These are phyloP conservation scores for Stenurella melanura DNA, from an alignment of 2,888 invertebrate genomes.

Conservation along the genomic window DNA sequence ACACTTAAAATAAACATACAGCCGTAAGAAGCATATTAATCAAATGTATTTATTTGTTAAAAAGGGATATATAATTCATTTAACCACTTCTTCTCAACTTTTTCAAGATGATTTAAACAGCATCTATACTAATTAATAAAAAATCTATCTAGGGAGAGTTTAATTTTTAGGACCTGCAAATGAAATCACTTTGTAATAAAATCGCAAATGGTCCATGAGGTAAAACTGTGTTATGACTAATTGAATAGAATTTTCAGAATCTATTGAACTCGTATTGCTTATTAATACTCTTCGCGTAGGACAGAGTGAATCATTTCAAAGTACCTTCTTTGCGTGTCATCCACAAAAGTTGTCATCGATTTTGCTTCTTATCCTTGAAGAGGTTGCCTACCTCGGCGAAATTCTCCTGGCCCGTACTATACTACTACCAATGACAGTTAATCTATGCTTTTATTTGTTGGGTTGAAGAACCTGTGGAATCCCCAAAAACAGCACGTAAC, in stretches of 20 bases:
- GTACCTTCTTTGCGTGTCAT: background rate
- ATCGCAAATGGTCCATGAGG: background rate
- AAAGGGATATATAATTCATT: background rate
- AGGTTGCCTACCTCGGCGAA: background rate
- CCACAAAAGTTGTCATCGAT: conserved; percentile 3
- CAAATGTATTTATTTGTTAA: background rate
- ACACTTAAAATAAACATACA: background rate
- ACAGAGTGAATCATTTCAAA: background rate
- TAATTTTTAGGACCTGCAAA: too few species aligned
- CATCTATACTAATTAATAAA: too few species aligned
- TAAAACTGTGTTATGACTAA: background rate
- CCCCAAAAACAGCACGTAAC: background rate
- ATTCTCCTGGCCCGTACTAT: background rate
- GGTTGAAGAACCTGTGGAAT: background rate
- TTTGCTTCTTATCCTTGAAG: background rate
- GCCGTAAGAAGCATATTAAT: background rate
- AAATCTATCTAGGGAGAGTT: too few species aligned
- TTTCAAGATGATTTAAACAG: background rate
- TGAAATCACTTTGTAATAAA: too few species aligned
- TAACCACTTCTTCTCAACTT: background rate
- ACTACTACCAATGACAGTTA: background rate
- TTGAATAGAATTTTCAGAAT: background rate
- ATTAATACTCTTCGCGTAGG: background rate
- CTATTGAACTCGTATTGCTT: background rate
- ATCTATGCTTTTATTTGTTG: background rate